These are phyloP conservation scores for Vesta saturnalis DNA, from an alignment of 2,888 invertebrate genomes.

Conservation along the genomic window DNA sequence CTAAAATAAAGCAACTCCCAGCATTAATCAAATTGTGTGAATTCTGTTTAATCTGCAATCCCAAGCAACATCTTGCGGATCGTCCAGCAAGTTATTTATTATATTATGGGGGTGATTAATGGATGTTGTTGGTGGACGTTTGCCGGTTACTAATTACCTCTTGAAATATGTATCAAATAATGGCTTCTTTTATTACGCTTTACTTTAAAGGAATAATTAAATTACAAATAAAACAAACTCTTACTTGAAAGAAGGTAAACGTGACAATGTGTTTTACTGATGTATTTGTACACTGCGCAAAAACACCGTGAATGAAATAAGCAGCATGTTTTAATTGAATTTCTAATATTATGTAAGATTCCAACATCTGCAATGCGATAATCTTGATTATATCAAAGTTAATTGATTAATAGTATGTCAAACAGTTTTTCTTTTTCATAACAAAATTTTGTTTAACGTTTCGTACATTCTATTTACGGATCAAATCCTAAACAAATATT, in stretches of 20 bases:
- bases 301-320: slow-evolving; percentile 35
- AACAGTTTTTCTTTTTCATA: no score
- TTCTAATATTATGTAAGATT: slow-evolving; percentile 24
- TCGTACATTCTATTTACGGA: no score
- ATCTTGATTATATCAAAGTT: slow-evolving; percentile 17
- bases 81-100: slow-evolving; percentile 50
- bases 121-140: slow-evolving; percentile 45
- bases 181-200: slow-evolving; percentile 30
- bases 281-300: slow-evolving; percentile 28
- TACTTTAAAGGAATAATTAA: slow-evolving; percentile 11
- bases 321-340: slow-evolving; percentile 34
- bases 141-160: slow-evolving; percentile 50
- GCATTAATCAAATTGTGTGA: slow-evolving; percentile 56
- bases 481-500: no score
- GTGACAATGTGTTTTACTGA: slow-evolving; percentile 30
- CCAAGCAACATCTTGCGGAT: slow-evolving; percentile 51
- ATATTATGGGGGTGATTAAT: slow-evolving; percentile 52
- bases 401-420: no score
- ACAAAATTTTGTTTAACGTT: no score
- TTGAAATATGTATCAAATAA: no score
- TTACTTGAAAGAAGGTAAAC: slow-evolving; percentile 34
- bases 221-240: slow-evolving; percentile 26
- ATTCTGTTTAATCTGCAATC: slow-evolving; percentile 54
- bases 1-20: slow-evolving; percentile 48
- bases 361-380: slow-evolving; percentile 33